Evolutionary conservation across 2,113 vertebrate genomes (phyloP), one percentile per base, ranked within the genome.

Genomic region (Trogon surrucura): DNA sequence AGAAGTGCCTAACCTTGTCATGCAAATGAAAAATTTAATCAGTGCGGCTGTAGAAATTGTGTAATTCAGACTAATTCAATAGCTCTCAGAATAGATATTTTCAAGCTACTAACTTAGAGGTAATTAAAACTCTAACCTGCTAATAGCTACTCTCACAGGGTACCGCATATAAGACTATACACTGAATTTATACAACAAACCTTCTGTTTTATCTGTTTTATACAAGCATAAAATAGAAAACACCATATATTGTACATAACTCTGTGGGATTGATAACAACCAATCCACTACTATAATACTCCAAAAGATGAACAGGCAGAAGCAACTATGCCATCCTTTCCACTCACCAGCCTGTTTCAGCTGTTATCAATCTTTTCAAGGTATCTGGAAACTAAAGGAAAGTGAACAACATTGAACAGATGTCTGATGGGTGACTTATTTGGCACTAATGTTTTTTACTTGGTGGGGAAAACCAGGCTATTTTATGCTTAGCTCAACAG

Each of bases 1-100:
- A 74, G 32, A 83, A 27, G 16, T 67, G 65, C 10, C 38, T 61
- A 25, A 83, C 8, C 19, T 69, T 53, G 73, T 53, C 18, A 80
- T 66, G 70, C 29, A 92, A 94, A 80, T 71, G 23, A 66, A 91
- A 95, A 93, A 41, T 47, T n/a, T 80, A 67, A 92, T 64, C 64
- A 64, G 38, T 36, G 18, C 11, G 64, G 48, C n/a, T 83, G 15
- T 71, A 79, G 61, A 89, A 95, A 38, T 66, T 65, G 5, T 81
- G 19, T 15, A 41, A 83, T 94, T 90, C 45, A 73, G 67, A 64
- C 8, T 67, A 88, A 79, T 72, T 32, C 74, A 81, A 30, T 51
- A 91, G 8, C 45, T 96, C 67, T 51, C 44, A 75, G 53, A 80
- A 74, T 22, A 85, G 58, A 60, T 38, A 16, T 57, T 83, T 85